Evolutionary conservation across 2,888 invertebrate species (phyloP), one percentile per base, ranked within the genome.

Genomic region (Andrena hattorfiana): DNA sequence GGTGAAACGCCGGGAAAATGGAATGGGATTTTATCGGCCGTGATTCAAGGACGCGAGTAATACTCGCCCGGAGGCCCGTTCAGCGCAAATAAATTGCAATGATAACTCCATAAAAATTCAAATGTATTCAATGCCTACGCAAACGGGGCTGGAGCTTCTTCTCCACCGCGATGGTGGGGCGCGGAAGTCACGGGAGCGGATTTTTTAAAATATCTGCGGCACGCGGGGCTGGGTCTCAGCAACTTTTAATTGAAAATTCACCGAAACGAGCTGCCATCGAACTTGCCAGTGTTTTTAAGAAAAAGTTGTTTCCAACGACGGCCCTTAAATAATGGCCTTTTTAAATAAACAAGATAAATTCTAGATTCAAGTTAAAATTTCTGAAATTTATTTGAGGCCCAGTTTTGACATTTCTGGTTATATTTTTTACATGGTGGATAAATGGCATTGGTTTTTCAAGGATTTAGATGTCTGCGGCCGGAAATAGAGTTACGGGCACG

Each of bases 401-500:
- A 5, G 42, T 42, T 16, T 42, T 42, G 4, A 42, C 16, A 42
- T 42, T 42, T 42, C 16, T 42, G 16, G 8, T 0, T 49, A 13
- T 35, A 26, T 60, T 42, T 62, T 26, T 54, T 26, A 26, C 8
- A 3, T 2, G 2, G 4, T 2, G 8, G 20, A 20, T 23, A 10
- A 13, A n/a, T 51, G 13, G 30, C 4, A 30, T 8, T n/a, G 20
- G 26, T 8, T 20, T 32, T 7, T 7, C n/a, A 49, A 60, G 42
- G 35, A 67, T 74, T 67, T 60, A 8, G 63, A 56, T 35, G 51
- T 35, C 32, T n/a, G 54, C 7, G 32, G 28, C 32, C 62, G 62
- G 69, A 83, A 74, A 86, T 72, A 64, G 54, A 78, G 69, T 85
- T 77, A 73, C 75, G 79, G 32, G 54, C 60, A 63, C 32, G 30